phyloP scores from a whole-genome alignment of 2,113 vertebrate species.

The Myotis yumanensis region DNA sequence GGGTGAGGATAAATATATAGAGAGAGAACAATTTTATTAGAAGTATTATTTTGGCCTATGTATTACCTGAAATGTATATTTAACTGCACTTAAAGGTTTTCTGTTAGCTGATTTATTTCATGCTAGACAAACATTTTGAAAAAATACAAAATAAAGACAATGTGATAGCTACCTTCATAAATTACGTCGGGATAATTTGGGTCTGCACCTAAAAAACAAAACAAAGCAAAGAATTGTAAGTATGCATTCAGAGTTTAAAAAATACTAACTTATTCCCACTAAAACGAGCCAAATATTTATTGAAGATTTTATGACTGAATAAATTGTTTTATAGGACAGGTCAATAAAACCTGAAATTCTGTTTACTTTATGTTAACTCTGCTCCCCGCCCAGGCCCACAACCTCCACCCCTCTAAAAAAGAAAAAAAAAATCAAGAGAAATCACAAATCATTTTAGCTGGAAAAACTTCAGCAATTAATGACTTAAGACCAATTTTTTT shows the following conservation, averaged over 20 bases:
- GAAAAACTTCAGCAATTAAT: background rate
- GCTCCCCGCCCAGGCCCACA: background rate
- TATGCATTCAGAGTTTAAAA: conserved; percentile 37
- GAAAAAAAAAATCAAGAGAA: background rate
- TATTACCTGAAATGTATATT: conserved; percentile 62
- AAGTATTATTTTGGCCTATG: conserved; percentile 49
- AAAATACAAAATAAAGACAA: conserved; percentile 75
- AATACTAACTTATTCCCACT: conserved; percentile 30
- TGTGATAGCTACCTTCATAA: conserved; percentile 87
- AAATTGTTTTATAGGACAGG: conserved; percentile 27
- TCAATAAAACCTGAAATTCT: conserved; percentile 1
- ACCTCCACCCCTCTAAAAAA: background rate
- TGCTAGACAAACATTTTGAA: conserved; percentile 68
- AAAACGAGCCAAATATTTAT: conserved; percentile 24
- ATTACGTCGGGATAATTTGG: conserved; percentile 85
- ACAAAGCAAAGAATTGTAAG: conserved; percentile 67
- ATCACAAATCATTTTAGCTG: background rate
- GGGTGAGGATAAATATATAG: background rate
- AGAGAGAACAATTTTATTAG: background rate
- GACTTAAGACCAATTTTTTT: background rate
- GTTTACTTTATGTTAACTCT: background rate
- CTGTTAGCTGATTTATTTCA: conserved; percentile 72
- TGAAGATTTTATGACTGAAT: background rate
- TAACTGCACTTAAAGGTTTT: conserved; percentile 72
- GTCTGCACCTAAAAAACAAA: conserved; percentile 84